phyloP scores from a whole-genome alignment of 2,797 vertebrate genomes.

The Otus scops region DNA sequence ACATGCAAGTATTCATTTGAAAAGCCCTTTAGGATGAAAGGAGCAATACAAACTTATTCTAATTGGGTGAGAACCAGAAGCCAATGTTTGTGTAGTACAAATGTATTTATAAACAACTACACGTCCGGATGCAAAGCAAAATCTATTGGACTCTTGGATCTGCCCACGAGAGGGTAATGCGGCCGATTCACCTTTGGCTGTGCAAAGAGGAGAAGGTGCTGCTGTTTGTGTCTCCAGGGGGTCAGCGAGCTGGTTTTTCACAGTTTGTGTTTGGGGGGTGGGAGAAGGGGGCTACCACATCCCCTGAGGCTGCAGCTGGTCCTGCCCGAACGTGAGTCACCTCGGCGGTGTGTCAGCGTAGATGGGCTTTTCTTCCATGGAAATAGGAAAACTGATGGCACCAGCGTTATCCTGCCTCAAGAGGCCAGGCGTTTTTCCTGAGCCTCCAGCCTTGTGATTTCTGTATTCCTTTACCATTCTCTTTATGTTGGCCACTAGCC shows the following conservation, averaged over 20 bases:
- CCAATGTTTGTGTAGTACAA: neutral
- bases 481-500: conserved; percentile 35
- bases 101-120: conserved; percentile 2
- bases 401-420: neutral
- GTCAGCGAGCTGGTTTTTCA: neutral
- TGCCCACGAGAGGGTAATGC: neutral
- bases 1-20: neutral
- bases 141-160: neutral
- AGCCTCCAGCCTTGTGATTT: neutral
- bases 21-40: conserved; percentile 36
- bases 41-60: neutral
- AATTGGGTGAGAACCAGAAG: conserved; percentile 13
- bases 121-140: neutral
- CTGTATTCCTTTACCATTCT: conserved; percentile 28
- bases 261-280: neutral
- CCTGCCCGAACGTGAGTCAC: neutral
- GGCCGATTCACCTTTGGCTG: neutral
- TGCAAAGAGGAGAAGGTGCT: neutral
- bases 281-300: neutral
- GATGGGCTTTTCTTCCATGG: neutral
- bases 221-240: neutral
- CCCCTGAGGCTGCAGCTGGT: neutral
- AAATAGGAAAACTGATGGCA: neutral
- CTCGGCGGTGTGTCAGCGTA: neutral
- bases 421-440: neutral